phyloP scores from a whole-genome alignment of 2,888 invertebrate species.

The Serripes groenlandicus region DNA sequence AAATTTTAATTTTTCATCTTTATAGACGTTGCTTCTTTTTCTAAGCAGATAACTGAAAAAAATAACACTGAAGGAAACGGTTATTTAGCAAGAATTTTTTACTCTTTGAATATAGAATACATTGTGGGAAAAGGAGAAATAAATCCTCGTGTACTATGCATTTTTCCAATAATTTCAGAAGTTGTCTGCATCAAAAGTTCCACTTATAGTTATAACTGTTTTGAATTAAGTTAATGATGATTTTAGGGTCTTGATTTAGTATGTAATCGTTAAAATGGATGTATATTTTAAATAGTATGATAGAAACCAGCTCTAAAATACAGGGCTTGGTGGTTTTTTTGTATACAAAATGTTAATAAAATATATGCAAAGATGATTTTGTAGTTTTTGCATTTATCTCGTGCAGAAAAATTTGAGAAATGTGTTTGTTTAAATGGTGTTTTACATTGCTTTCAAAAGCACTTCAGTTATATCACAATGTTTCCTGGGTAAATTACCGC shows the following conservation, averaged over 20 bases:
- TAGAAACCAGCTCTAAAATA: neutral
- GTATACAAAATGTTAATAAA: constrained; percentile 18
- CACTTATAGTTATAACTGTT: neutral
- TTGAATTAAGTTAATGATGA: neutral
- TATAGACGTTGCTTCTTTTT: neutral
- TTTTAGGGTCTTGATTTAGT: neutral
- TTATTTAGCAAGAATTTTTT: neutral
- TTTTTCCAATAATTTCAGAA: neutral
- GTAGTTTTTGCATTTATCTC: no score
- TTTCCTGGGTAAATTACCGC: no score
- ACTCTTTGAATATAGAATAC: neutral
- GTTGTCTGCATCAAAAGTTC: neutral
- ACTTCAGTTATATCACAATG: no score
- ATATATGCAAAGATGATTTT: constrained; percentile 16
- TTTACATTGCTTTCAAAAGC: neutral
- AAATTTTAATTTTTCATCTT: neutral
- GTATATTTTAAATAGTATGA: neutral
- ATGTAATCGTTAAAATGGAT: neutral
- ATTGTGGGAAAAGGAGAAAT: constrained; percentile 8
- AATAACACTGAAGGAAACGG: neutral
- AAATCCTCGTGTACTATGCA: neutral
- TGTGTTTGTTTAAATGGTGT: neutral
- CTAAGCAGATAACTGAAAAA: neutral
- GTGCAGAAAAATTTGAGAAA: neutral
- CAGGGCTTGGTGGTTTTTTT: constrained; percentile 6